phyloP scores from a whole-genome alignment of 2,797 vertebrate genomes.

The Astyanax mexicanus region DNA sequence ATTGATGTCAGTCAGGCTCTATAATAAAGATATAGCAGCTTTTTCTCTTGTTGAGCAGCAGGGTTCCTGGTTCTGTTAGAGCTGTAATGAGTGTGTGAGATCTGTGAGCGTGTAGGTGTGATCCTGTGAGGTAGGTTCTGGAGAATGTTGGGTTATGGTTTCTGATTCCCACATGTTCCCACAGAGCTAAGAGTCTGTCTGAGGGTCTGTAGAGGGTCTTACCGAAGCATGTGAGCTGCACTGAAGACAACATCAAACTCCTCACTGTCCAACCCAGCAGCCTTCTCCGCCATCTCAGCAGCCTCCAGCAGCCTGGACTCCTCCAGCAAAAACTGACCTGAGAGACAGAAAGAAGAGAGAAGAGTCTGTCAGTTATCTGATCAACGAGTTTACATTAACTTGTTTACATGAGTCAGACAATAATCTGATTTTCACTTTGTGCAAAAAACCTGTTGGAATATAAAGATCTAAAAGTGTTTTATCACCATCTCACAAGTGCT shows the following conservation, averaged over 20 bases:
- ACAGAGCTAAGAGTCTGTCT: slow-evolving; percentile 4
- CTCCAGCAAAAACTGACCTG: slow-evolving; percentile 98
- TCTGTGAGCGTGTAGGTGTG: not conserved
- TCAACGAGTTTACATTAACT: no score
- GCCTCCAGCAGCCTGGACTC: slow-evolving; percentile 94
- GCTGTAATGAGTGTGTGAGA: not conserved
- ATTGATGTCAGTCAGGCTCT: not conserved
- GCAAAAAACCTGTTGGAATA: no score
- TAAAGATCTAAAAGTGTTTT: no score
- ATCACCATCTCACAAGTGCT: no score
- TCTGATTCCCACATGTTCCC: not conserved
- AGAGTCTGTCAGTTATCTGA: no score
- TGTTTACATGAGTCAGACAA: no score
- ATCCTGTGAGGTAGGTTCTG: not conserved
- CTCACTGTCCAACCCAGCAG: slow-evolving; percentile 88
- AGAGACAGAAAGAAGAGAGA: slow-evolving; percentile 34
- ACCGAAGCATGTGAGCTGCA: slow-evolving; percentile 99
- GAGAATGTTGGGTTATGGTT: not conserved
- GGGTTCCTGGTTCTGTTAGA: not conserved
- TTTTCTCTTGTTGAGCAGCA: not conserved
- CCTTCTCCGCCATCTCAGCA: slow-evolving; percentile 96
- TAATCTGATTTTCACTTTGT: no score
- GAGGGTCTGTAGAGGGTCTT: slow-evolving; percentile 61
- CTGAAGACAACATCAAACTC: slow-evolving; percentile 99
- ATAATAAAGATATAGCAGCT: not conserved